Evolutionary conservation across 2,113 vertebrate genomes (phyloP), one percentile per base, ranked within the genome.

Genomic region (Atractosteus spatula): DNA sequence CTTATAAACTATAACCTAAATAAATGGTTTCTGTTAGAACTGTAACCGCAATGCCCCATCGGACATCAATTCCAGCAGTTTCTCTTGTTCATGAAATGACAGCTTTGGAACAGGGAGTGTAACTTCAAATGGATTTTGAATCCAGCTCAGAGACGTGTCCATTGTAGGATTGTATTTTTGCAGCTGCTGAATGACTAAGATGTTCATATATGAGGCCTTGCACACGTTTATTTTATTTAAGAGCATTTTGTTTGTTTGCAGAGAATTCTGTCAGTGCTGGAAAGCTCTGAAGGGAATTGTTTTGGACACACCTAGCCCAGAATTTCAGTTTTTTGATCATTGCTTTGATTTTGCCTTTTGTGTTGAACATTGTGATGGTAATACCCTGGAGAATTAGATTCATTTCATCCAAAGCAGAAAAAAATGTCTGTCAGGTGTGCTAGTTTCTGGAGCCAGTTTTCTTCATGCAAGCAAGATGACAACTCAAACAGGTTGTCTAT

Each of bases 391-490:
- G 77, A 68, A 75, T 77, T 56, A 77, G 62, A 76, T 75, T 81
- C 76, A 78, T 68, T 7, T 83, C 76, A 85, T 87, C 85, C 79
- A 87, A 82, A 73, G 76, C 80, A 73, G 29, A 80, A 81, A 74
- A 87, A 87, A 74, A 85, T 81, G 74, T 86, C 85, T 62, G 81
- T 79, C 74, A 85, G 81, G 75, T 88, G 84, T 16, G 80, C 80
- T 73, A 85, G 82, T 77, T 76, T 83, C 74, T 84, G 69, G 41
- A 85, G 74, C 81, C 80, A 83, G 55, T 78, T 77, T 17, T 74
- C 74, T 74, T 81, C 80, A 67, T 80, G 82, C 76, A 84, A 76
- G 75, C 74, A 84, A 29, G 82, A 80, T 76, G 77, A 29, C 1
- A 29, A 29, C 64, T 69, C 72, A 80, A 85, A 87, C 64, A 73